phyloP scores from a whole-genome alignment of 2,888 invertebrate genomes.

The Malthinus flaveolus region DNA sequence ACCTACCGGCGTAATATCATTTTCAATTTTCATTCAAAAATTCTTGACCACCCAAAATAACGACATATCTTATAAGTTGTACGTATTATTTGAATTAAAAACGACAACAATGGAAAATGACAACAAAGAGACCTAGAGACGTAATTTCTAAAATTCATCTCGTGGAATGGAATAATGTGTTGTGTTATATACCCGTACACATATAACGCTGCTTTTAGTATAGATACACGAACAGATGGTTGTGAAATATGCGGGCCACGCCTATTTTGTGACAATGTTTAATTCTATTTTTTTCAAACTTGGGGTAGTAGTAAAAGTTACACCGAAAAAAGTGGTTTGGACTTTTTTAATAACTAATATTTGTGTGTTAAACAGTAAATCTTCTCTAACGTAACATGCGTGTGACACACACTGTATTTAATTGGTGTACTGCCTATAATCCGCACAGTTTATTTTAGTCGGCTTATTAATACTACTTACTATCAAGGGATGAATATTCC shows the following conservation, averaged over 20 bases:
- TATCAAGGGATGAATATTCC: not conserved
- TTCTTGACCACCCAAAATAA: constrained; percentile 24
- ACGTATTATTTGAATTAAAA: constrained; percentile 17
- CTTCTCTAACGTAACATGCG: constrained; percentile 18
- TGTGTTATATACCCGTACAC: constrained; percentile 5
- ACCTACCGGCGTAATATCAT: constrained; percentile 12
- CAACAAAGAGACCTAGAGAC: constrained; percentile 27
- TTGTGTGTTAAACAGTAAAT: constrained; percentile 9
- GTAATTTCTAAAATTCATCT: constrained; percentile 26
- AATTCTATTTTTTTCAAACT: constrained; percentile 13
- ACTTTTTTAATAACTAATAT: constrained; percentile 25
- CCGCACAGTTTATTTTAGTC: constrained; percentile 2
- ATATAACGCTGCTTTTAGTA: constrained; percentile 16
- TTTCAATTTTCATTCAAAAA: constrained; percentile 27
- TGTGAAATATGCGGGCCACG: constrained; percentile 33
- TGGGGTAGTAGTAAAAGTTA: constrained; percentile 17
- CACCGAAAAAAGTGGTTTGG: constrained; percentile 7
- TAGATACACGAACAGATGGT: constrained; percentile 34
- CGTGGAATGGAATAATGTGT: constrained; percentile 1
- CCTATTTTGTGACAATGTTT: constrained; percentile 31
- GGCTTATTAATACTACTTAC: constrained; percentile 2
- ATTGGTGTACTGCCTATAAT: constrained; percentile 3
- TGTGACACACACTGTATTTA: constrained; percentile 10
- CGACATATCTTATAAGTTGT: constrained; percentile 21
- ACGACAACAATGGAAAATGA: constrained; percentile 20